These are phyloP conservation scores for Edolisoma coerulescens DNA, from an alignment of 2,113 vertebrate species.

Conservation along the genomic window DNA sequence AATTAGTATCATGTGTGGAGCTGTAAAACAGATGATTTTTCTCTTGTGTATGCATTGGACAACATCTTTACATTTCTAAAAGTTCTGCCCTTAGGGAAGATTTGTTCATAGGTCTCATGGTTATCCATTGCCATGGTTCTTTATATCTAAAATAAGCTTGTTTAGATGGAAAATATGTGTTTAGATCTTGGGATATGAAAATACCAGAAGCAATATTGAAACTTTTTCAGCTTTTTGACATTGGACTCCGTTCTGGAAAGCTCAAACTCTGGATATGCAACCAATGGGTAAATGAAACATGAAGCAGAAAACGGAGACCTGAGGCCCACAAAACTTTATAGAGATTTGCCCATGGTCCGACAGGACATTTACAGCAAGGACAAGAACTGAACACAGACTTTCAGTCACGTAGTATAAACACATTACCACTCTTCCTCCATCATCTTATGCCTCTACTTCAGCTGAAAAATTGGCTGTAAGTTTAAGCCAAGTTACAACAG, in stretches of 20 bases:
- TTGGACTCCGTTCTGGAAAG: neutral
- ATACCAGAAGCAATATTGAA: neutral
- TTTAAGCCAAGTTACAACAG: slow-evolving; percentile 14
- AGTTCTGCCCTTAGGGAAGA: neutral
- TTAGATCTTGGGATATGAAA: neutral
- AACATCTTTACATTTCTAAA: neutral
- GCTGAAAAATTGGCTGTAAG: neutral
- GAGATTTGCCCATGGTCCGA: neutral
- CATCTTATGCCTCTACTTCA: neutral
- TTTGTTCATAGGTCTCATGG: neutral
- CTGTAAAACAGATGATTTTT: neutral
- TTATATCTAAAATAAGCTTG: neutral
- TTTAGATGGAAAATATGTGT: neutral
- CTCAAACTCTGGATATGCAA: neutral
- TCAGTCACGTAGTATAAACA: neutral
- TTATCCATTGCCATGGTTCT: neutral
- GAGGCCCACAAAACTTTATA: neutral
- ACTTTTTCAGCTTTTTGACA: neutral
- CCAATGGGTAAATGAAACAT: neutral
- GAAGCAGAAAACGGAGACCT: neutral
- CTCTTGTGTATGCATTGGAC: neutral
- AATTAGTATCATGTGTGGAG: neutral
- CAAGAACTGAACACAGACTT: slow-evolving; percentile 1
- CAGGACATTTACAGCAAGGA: neutral
- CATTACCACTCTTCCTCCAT: neutral